Conservation (phyloP, 2,113 vertebrate species). For the Rhadina sibilatrix region DNA sequence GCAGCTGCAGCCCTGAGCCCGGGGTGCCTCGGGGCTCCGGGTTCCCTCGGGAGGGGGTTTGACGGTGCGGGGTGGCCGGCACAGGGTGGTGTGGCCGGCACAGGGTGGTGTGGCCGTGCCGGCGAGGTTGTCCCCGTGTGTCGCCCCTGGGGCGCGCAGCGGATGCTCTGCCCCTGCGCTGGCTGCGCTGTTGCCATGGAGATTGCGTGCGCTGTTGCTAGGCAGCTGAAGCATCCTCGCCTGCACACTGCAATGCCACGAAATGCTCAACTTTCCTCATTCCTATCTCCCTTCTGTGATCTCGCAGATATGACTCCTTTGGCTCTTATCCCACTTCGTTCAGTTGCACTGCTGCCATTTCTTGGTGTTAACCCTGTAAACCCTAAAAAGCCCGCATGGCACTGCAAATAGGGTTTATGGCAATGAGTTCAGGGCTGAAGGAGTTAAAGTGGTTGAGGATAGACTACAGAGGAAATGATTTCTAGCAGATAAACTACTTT, state of each 20-base stretch:
- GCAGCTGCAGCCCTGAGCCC: neutral
- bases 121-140: accelerated
- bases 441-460: constrained; percentile 44
- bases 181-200: constrained; percentile 19
- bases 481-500: constrained; percentile 61
- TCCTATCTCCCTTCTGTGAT: neutral
- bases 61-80: accelerated
- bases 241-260: constrained; percentile 25
- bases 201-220: constrained; percentile 64
- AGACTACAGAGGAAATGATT: constrained; percentile 58
- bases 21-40: accelerated
- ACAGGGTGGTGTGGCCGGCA: accelerated
- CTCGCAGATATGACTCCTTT: constrained; percentile 21
- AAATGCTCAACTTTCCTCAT: constrained; percentile 53
- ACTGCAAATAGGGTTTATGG: neutral
- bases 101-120: neutral
- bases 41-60: neutral
- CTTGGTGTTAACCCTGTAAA: constrained; percentile 15
- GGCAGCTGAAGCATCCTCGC: constrained; percentile 53
- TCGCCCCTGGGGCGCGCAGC: neutral
- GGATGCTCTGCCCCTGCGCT: neutral
- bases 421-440: constrained; percentile 1
- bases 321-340: constrained; percentile 13
- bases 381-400: neutral
- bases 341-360: neutral